These are phyloP conservation scores for Girardia tigrina DNA, from an alignment of 2,888 invertebrate species.

Conservation along the genomic window DNA sequence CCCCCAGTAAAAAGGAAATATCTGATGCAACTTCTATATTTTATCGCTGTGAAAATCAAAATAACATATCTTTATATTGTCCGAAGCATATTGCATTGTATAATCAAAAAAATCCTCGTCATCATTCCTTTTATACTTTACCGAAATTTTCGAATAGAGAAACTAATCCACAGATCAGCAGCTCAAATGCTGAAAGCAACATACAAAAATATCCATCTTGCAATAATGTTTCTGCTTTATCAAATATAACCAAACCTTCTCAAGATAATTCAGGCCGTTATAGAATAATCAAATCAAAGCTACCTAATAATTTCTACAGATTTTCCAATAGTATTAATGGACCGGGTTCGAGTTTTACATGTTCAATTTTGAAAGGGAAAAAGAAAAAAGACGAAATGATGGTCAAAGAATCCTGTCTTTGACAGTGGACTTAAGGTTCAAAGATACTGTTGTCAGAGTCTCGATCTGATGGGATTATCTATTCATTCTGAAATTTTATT, in stretches of 20 bases:
- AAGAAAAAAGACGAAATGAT: slow-evolving; percentile 18
- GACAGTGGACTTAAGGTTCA: too few relatives aligned
- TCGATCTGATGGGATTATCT: too few relatives aligned
- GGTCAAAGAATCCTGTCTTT: neutral
- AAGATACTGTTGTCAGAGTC: too few relatives aligned
- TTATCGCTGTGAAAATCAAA: neutral
- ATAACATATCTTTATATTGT: neutral
- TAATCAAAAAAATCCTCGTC: slow-evolving; percentile 1
- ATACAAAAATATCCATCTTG: neutral
- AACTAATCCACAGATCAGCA: neutral
- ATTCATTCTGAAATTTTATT: too few relatives aligned
- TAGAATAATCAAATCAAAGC: neutral
- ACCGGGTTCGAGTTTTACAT: neutral
- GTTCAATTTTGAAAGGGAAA: neutral
- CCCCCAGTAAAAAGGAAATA: neutral
- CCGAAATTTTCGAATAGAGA: neutral
- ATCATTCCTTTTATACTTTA: slow-evolving; percentile 14
- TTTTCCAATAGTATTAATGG: neutral
- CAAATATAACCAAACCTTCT: neutral
- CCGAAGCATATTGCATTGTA: neutral
- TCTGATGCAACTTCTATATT: neutral
- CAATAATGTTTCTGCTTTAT: neutral
- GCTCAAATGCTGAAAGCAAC: neutral
- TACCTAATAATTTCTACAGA: slow-evolving; percentile 5
- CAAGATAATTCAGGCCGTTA: neutral